Percentiles rank a stretch among this genome's conserved stretches.
Conservation (phyloP, 2,888 invertebrate species). For the Phragmatobia fuliginosa region DNA sequence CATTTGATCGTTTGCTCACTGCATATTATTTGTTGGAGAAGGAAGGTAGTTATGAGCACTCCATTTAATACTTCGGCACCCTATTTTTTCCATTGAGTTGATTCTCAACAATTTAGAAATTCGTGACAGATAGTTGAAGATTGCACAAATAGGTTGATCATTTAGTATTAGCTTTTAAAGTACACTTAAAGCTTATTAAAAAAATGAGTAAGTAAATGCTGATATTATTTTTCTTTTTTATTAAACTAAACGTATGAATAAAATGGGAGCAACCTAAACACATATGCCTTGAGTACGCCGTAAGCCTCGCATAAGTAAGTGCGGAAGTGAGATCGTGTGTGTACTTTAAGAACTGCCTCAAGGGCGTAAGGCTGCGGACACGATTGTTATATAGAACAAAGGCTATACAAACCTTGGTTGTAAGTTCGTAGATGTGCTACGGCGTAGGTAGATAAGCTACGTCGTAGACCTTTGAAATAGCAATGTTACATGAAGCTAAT, state of each 20-base stretch:
- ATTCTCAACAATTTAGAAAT: background rate
- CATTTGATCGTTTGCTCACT: background rate
- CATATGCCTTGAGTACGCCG: conserved; percentile 21
- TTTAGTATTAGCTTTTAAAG: too few relatives aligned
- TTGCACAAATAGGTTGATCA: too few relatives aligned
- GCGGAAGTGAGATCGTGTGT: conserved; percentile 35
- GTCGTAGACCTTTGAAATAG: conserved; percentile 2
- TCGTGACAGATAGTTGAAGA: background rate
- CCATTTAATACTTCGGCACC: background rate
- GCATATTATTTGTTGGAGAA: too few relatives aligned
- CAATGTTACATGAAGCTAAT: background rate
- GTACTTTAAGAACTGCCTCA: conserved; percentile 30
- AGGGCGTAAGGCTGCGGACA: conserved; percentile 17
- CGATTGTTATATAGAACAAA: conserved; percentile 29
- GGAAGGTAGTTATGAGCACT: background rate
- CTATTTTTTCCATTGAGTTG: background rate
- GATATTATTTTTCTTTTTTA: background rate
- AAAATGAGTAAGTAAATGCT: background rate
- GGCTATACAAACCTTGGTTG: conserved; percentile 18
- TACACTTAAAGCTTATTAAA: too few relatives aligned
- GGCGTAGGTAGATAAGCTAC: conserved; percentile 19
- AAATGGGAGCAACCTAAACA: conserved; percentile 13
- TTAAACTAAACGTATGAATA: background rate
- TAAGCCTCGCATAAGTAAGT: conserved; percentile 36
- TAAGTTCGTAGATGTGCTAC: conserved; percentile 15